phyloP scores from a whole-genome alignment of 2,113 vertebrate genomes.

The cattle (Bos taurus) region DNA sequence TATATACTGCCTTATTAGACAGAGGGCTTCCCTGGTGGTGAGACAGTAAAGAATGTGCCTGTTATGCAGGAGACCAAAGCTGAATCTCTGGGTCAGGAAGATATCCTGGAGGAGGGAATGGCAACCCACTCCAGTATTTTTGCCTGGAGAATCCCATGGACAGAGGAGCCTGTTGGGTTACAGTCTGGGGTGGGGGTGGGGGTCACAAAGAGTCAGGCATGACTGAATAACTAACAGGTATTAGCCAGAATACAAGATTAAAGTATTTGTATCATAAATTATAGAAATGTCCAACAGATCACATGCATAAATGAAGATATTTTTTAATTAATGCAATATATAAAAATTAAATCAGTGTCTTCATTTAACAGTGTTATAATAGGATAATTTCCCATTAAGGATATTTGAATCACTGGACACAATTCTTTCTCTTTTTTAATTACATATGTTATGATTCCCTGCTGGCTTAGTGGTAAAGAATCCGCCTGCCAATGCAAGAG shows the following conservation, averaged over 20 bases:
- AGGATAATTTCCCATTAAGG: not conserved
- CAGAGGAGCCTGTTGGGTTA: not conserved
- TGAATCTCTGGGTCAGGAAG: not conserved
- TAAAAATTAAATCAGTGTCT: not conserved
- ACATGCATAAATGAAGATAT: not conserved
- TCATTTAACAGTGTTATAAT: not conserved
- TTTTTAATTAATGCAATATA: not conserved
- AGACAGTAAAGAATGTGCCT: not conserved
- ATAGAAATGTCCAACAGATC: not conserved
- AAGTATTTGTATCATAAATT: not conserved
- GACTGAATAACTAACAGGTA: not conserved
- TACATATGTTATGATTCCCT: not conserved
- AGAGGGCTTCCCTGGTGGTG: not conserved
- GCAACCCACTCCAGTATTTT: not conserved
- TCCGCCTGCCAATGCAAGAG: not conserved
- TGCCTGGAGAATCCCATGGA: not conserved
- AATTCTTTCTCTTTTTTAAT: not conserved
- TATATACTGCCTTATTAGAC: not conserved
- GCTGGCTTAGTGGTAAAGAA: not conserved
- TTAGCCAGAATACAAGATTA: not conserved
- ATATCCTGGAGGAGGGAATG: not conserved
- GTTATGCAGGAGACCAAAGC: not conserved
- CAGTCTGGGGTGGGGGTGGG: not conserved
- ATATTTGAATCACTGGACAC: not conserved
- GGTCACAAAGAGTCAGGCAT: not conserved